Evolutionary conservation across 2,797 vertebrate genomes (phyloP).

Genomic region (Myripristis jacobus): DNA sequence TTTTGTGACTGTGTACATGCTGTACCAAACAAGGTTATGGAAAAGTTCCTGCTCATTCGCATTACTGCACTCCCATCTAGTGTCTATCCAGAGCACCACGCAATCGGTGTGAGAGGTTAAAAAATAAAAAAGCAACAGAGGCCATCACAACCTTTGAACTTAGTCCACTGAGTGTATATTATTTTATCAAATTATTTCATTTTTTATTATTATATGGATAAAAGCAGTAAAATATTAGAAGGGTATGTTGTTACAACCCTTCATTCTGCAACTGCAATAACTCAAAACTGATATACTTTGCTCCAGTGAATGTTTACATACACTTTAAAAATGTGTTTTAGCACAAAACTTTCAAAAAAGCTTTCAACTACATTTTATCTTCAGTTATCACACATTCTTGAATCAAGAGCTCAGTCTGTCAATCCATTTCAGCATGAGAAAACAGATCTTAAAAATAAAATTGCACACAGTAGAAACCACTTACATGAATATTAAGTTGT

Average conservation of each 20-base stretch:
- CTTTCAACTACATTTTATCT: not conserved
- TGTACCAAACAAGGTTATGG: not conserved
- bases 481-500: slow-evolving; percentile 51
- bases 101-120: not conserved
- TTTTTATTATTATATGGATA: not conserved
- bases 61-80: slow-evolving; percentile 14
- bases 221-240: not conserved
- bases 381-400: not conserved
- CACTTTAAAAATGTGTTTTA: too few relatives aligned
- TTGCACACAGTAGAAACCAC: slow-evolving; percentile 25
- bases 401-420: not conserved
- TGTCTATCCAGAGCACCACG: slow-evolving; percentile 17
- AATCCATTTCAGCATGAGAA: not conserved
- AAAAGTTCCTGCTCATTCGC: not conserved
- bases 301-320: too few relatives aligned
- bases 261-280: not conserved
- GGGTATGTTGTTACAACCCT: not conserved
- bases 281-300: not conserved
- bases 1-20: not conserved
- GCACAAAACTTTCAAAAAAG: too few relatives aligned
- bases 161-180: not conserved
- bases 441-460: not conserved
- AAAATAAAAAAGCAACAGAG: not conserved
- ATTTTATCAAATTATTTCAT: not conserved
- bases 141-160: not conserved